phyloP scores from a whole-genome alignment of 2,888 invertebrate genomes.

The Epistrophe eligans region DNA sequence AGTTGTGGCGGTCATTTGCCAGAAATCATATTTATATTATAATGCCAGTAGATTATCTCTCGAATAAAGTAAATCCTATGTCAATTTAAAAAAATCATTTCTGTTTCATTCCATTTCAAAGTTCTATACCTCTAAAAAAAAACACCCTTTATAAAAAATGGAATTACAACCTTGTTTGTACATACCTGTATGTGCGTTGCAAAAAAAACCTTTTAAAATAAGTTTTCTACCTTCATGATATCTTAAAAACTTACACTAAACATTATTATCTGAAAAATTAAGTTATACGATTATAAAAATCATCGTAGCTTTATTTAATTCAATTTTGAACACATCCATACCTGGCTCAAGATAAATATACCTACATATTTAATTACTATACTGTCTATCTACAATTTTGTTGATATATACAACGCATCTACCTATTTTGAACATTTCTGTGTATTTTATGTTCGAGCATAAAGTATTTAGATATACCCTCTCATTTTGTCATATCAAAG shows the following conservation, averaged over 20 bases:
- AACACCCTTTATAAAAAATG: too few relatives aligned
- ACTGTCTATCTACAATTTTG: background rate
- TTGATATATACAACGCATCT: background rate
- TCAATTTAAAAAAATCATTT: too few relatives aligned
- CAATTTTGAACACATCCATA: background rate
- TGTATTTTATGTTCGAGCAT: background rate
- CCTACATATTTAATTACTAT: background rate
- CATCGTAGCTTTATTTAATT: constrained; percentile 11
- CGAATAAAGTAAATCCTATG: too few relatives aligned
- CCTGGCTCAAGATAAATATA: background rate
- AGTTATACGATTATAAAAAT: background rate
- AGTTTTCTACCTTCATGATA: too few relatives aligned
- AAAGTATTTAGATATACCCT: background rate
- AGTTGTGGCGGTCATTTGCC: too few relatives aligned
- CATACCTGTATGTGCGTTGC: too few relatives aligned
- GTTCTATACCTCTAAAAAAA: too few relatives aligned
- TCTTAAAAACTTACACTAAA: background rate
- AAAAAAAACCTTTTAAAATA: too few relatives aligned
- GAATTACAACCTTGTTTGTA: too few relatives aligned
- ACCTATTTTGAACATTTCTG: background rate
- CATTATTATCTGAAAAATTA: background rate
- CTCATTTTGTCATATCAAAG: constrained; percentile 8
- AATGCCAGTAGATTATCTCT: too few relatives aligned
- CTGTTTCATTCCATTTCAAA: too few relatives aligned
- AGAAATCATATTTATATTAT: too few relatives aligned